Evolutionary conservation across 2,888 invertebrate genomes (phyloP).

Genomic region (Drosophila kokeensis): DNA sequence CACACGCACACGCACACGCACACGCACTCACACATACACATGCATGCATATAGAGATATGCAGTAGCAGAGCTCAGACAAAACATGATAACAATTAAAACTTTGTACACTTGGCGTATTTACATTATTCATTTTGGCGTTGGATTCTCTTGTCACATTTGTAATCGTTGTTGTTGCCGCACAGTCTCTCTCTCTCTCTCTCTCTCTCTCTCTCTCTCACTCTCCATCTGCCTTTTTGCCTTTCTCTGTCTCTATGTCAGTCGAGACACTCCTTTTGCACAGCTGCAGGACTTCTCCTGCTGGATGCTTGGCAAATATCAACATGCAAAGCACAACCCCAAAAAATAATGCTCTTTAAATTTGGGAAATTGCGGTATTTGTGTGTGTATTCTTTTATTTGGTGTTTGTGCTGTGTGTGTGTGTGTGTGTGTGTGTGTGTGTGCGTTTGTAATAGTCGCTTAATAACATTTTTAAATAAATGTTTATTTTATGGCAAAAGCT

Average conservation of each 20-base stretch:
- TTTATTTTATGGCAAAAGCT: conserved; percentile 74
- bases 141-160: conserved; percentile 77
- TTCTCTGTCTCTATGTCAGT: not conserved
- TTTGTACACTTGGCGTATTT: conserved; percentile 81
- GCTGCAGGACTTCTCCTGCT: conserved; percentile 11
- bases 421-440: not conserved
- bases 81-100: conserved; percentile 81
- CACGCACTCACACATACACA: not conserved
- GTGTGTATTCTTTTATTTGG: not conserved
- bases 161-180: conserved; percentile 42
- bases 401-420: not conserved
- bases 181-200: not conserved
- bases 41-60: not conserved
- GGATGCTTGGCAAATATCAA: conserved; percentile 51
- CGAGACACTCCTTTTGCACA: conserved; percentile 5
- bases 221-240: not conserved
- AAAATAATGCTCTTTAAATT: conserved; percentile 27
- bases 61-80: conserved; percentile 56
- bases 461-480: conserved; percentile 80
- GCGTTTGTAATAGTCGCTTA: conserved; percentile 48
- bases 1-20: conserved; percentile 6
- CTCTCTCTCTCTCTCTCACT: conserved; percentile 2
- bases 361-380: not conserved
- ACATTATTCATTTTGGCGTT: conserved; percentile 78
- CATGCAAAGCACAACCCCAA: conserved; percentile 18